These are phyloP conservation scores for Tor tambroides DNA, from an alignment of 2,113 vertebrate species.

Conservation along the genomic window DNA sequence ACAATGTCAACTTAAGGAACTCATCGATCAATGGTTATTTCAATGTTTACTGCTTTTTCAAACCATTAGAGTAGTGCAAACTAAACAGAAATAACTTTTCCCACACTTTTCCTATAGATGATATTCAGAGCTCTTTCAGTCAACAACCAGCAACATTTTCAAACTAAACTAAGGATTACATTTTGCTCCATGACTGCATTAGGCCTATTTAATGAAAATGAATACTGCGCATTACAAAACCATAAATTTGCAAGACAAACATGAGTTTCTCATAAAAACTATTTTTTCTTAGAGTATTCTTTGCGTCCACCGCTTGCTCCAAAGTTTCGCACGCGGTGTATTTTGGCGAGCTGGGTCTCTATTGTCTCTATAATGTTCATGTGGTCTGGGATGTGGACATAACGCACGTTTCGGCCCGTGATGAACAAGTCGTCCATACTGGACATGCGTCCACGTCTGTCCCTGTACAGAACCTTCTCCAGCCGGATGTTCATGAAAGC, in stretches of 20 bases:
- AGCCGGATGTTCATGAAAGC: conserved; percentile 96
- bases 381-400: conserved; percentile 91
- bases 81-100: neutral
- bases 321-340: conserved; percentile 87
- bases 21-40: neutral
- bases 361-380: conserved; percentile 88
- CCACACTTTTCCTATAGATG: neutral
- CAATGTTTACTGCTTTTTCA: neutral
- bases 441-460: conserved; percentile 75
- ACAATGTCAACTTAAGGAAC: neutral
- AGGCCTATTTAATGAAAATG: neutral
- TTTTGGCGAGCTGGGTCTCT: conserved; percentile 82
- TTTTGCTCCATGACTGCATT: neutral
- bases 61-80: neutral
- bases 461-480: conserved; percentile 81
- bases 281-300: conserved; percentile 77
- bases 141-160: neutral
- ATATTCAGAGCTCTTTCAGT: neutral
- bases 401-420: conserved; percentile 90
- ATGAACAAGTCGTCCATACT: conserved; percentile 87
- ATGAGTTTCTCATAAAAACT: neutral
- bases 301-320: conserved; percentile 79
- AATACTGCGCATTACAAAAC: neutral
- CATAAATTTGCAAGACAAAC: neutral
- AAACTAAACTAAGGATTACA: neutral